Evolutionary conservation across 2,113 vertebrate genomes (phyloP).

Genomic region (Eurypyga helias): DNA sequence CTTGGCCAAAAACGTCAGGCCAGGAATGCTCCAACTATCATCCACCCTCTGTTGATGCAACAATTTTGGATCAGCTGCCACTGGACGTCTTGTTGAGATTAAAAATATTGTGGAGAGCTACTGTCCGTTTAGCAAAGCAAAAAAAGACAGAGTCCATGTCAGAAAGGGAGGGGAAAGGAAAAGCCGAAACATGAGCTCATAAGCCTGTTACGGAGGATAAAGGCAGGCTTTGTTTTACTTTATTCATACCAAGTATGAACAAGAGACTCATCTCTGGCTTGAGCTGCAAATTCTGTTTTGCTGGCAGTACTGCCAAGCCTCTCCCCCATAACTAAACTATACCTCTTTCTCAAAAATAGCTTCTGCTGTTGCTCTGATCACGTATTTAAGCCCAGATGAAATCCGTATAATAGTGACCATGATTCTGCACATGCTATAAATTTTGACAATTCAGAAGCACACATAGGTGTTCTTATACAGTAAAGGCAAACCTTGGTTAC

Average conservation of each 20-base stretch:
- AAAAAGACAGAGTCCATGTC: background rate
- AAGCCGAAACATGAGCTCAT: conserved; percentile 28
- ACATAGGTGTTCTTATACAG: background rate
- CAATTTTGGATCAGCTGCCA: conserved; percentile 1
- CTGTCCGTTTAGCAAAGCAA: background rate
- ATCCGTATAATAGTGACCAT: background rate
- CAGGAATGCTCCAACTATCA: conserved; percentile 2
- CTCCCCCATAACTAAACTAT: background rate
- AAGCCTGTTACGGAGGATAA: background rate
- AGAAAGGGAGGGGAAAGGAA: conserved; percentile 8
- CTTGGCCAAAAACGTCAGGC: background rate
- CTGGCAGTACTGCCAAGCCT: background rate
- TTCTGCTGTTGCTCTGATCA: background rate
- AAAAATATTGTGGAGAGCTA: background rate
- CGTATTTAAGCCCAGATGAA: background rate
- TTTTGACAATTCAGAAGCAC: background rate
- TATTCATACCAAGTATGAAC: background rate
- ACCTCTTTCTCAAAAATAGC: background rate
- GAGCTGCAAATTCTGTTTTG: background rate
- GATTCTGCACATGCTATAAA: background rate
- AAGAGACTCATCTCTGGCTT: conserved; percentile 32
- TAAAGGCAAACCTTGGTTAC: background rate
- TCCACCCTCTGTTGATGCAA: background rate
- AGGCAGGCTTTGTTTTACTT: conserved; percentile 37
- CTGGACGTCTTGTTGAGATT: background rate